Percentiles rank a stretch among this genome's conserved stretches.
These are phyloP conservation scores for Diogma glabrata DNA, from an alignment of 2,888 invertebrate genomes.

Conservation along the genomic window DNA sequence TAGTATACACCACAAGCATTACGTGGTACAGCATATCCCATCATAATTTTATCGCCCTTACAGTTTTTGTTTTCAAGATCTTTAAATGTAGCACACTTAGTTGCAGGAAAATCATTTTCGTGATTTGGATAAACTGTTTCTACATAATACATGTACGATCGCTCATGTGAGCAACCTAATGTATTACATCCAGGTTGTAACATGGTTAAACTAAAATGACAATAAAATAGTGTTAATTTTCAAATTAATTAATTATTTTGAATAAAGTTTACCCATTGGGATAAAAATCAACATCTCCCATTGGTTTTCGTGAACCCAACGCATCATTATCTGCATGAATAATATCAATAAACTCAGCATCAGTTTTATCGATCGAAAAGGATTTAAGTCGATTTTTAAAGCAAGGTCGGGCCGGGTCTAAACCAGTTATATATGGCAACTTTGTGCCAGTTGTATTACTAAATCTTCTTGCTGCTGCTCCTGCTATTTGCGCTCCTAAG, in stretches of 20 bases:
- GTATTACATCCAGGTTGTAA: constrained; percentile 15
- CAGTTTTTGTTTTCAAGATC: constrained; percentile 26
- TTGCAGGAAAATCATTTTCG: constrained; percentile 15
- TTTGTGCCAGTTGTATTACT: constrained; percentile 5
- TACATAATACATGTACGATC: constrained; percentile 15
- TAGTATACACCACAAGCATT: constrained; percentile 31
- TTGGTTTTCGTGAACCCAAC: constrained; percentile 3
- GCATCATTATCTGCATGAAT: constrained; percentile 5
- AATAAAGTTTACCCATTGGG: too few relatives aligned
- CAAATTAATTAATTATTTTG: not conserved
- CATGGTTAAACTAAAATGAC: not conserved
- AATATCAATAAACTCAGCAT: too few relatives aligned
- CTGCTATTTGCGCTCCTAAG: constrained; percentile 13
- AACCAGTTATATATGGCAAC: not conserved
- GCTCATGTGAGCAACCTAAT: constrained; percentile 14
- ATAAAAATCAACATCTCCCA: constrained; percentile 12
- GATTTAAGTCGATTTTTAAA: constrained; percentile 8
- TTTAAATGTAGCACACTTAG: constrained; percentile 19
- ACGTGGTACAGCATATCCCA: constrained; percentile 29
- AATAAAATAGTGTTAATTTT: not conserved
- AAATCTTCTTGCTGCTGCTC: constrained; percentile 13
- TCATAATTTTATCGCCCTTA: constrained; percentile 23
- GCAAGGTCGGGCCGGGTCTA: not conserved
- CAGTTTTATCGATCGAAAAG: not conserved
- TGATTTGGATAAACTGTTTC: constrained; percentile 15